A percentile compares a stretch with the other conserved stretches of the same genome.
These are phyloP conservation scores for Perithous albicinctus DNA, from an alignment of 2,888 invertebrate species.

Conservation along the genomic window DNA sequence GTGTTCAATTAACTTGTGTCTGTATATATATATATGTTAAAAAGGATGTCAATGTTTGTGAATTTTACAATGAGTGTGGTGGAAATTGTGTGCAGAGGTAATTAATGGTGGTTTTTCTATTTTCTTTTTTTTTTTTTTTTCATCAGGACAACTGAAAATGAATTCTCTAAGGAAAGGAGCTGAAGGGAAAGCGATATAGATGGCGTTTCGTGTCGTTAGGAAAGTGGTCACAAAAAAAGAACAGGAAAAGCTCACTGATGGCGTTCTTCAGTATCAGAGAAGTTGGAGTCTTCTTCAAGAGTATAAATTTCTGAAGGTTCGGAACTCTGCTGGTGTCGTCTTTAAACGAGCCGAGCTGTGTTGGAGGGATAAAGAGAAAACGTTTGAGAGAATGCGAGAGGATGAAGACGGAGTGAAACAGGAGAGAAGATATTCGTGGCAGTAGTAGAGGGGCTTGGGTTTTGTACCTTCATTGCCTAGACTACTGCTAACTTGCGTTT, in stretches of 20 bases:
- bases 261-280: conserved; percentile 41
- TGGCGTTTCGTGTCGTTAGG: background rate
- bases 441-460: conserved; percentile 33
- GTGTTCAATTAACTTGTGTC: conserved; percentile 33
- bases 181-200: background rate
- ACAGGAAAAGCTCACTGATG: conserved; percentile 18
- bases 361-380: too few species aligned
- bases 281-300: conserved; percentile 31
- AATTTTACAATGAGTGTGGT: background rate
- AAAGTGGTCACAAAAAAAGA: conserved; percentile 14
- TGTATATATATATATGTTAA: background rate
- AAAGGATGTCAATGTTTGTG: conserved; percentile 15
- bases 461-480: conserved; percentile 32
- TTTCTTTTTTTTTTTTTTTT: too few species aligned
- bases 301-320: conserved; percentile 60
- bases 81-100: background rate
- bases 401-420: conserved; percentile 51
- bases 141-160: conserved; percentile 33
- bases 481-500: conserved; percentile 51
- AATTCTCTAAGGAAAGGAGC: conserved; percentile 20
- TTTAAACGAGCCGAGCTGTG: conserved; percentile 44
- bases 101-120: too few species aligned
- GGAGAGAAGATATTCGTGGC: conserved; percentile 64
- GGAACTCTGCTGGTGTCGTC: conserved; percentile 54
- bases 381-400: background rate